phyloP scores from a whole-genome alignment of 2,888 invertebrate species.

The Sialis lutaria region DNA sequence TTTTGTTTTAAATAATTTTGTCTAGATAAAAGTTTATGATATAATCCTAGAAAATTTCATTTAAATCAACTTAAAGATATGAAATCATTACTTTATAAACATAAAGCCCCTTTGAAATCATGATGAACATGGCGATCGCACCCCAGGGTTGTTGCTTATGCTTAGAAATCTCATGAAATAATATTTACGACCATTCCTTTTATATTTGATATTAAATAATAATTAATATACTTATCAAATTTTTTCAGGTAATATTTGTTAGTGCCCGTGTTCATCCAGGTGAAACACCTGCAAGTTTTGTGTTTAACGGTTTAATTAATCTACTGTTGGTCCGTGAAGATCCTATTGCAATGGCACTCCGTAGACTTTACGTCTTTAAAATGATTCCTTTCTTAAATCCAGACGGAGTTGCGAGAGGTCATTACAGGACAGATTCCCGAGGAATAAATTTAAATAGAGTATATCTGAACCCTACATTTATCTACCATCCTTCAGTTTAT shows the following conservation, averaged over 20 bases:
- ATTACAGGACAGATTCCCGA: constrained; percentile 70
- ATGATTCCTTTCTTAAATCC: constrained; percentile 83
- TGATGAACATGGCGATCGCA: too few species aligned
- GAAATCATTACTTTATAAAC: too few species aligned
- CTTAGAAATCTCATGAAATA: not conserved
- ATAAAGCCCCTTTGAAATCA: too few species aligned
- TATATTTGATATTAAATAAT: constrained; percentile 3
- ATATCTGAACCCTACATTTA: constrained; percentile 59
- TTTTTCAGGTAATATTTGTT: constrained; percentile 54
- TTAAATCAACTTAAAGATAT: too few species aligned
- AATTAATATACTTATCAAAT: constrained; percentile 4
- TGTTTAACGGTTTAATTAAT: constrained; percentile 75
- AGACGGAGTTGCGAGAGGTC: constrained; percentile 74
- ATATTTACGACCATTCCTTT: not conserved
- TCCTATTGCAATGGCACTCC: constrained; percentile 50
- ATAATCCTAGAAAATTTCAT: too few species aligned
- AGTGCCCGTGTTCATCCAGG: constrained; percentile 86
- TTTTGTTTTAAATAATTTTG: not conserved
- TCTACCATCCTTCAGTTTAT: constrained; percentile 67
- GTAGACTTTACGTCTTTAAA: constrained; percentile 71
- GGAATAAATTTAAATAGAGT: constrained; percentile 81
- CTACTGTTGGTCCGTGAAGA: constrained; percentile 59
- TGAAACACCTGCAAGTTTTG: constrained; percentile 81
- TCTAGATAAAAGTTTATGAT: too few species aligned
- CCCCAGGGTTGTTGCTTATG: too few species aligned